These are phyloP conservation scores for Triops longicaudatus DNA, from an alignment of 1,140 invertebrate genomes.

Conservation along the genomic window DNA sequence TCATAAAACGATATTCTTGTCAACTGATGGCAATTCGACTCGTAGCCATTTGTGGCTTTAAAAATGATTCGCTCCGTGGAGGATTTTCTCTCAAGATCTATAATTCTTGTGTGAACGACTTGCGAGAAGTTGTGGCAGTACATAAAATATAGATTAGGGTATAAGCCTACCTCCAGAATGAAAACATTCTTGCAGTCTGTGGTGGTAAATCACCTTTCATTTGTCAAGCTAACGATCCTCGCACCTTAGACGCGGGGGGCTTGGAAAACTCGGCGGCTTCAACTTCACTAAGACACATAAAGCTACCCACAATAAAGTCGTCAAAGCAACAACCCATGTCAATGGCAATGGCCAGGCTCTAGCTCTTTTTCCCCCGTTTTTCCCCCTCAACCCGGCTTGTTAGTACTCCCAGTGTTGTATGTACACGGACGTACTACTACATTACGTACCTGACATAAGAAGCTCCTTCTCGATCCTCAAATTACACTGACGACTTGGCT, in stretches of 20 bases:
- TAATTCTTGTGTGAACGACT: too few species aligned
- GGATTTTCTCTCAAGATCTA: too few species aligned
- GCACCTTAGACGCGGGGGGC: neutral
- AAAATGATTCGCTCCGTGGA: too few species aligned
- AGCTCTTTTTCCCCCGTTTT: neutral
- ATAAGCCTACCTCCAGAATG: neutral
- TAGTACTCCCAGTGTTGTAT: too few species aligned
- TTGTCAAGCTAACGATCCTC: neutral
- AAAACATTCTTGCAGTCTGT: neutral
- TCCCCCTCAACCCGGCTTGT: neutral
- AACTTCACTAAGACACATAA: neutral
- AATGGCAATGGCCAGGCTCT: neutral
- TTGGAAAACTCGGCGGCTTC: neutral
- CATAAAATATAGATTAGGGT: too few species aligned
- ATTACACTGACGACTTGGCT: neutral
- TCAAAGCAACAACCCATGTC: slow-evolving; percentile 6
- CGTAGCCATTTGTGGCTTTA: too few species aligned
- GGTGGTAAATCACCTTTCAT: neutral
- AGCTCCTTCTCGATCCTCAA: neutral
- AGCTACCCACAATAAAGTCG: neutral
- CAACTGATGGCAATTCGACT: neutral
- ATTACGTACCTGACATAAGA: too few species aligned
- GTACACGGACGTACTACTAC: too few species aligned
- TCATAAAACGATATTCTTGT: neutral
- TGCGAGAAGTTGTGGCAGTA: too few species aligned